These are phyloP conservation scores for Riptortus pedestris DNA, from an alignment of 1,140 invertebrate species.

Conservation along the genomic window DNA sequence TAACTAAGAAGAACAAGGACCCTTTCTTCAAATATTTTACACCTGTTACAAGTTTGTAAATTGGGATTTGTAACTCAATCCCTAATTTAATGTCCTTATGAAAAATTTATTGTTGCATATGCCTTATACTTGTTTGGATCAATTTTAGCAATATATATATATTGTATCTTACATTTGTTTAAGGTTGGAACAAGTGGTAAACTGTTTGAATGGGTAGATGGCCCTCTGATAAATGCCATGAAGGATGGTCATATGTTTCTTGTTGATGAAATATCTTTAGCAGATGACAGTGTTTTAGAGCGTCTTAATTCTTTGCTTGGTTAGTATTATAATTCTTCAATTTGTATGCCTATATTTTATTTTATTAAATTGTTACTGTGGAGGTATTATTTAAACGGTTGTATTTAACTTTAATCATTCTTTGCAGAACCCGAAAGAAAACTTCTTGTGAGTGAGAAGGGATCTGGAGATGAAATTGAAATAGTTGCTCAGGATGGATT, in stretches of 20 bases:
- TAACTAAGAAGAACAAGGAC: too few species aligned
- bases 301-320: conserved; percentile 86
- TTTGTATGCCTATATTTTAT: background rate
- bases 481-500: conserved; percentile 70
- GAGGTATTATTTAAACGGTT: too few species aligned
- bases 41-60: too few species aligned
- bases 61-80: too few species aligned
- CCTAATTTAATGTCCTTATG: too few species aligned
- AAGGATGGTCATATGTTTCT: conserved; percentile 75
- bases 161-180: too few species aligned
- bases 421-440: conserved; percentile 80
- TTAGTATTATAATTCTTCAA: conserved; percentile 31
- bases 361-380: background rate
- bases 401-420: too few species aligned
- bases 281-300: conserved; percentile 97
- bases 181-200: conserved; percentile 32
- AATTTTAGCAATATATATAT: too few species aligned
- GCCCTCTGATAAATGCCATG: conserved; percentile 89
- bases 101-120: too few species aligned
- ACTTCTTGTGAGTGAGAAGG: conserved; percentile 83
- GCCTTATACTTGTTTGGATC: too few species aligned
- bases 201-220: conserved; percentile 97
- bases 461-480: conserved; percentile 42
- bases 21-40: too few species aligned
- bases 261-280: conserved; percentile 97